These are phyloP conservation scores for Cinclus cinclus DNA, from an alignment of 2,113 vertebrate species.

Conservation along the genomic window DNA sequence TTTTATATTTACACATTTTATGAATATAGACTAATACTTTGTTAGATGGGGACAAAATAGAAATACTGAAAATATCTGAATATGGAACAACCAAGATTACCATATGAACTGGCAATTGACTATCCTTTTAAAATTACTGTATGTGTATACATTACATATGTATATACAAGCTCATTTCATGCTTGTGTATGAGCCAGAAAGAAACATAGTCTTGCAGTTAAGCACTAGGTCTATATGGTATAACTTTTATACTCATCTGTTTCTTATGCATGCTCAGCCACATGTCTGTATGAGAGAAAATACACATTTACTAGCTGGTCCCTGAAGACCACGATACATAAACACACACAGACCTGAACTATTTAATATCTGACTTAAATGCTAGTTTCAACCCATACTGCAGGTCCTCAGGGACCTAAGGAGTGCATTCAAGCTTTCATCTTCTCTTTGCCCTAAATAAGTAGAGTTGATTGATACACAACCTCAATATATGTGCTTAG, in stretches of 20 bases:
- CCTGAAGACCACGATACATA: background rate
- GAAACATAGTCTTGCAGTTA: background rate
- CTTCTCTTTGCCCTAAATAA: background rate
- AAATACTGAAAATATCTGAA: background rate
- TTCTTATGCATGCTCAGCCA: background rate
- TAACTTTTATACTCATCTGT: background rate
- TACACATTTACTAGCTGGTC: background rate
- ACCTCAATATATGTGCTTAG: rapidly evolving
- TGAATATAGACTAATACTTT: background rate
- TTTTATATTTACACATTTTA: background rate
- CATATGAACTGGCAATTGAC: background rate
- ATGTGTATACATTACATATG: rapidly evolving
- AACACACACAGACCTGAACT: background rate
- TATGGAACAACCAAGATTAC: background rate
- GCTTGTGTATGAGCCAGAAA: background rate
- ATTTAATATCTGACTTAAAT: background rate
- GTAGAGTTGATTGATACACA: background rate
- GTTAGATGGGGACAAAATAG: background rate
- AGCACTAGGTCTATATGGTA: rapidly evolving
- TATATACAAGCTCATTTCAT: background rate
- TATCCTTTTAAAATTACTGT: background rate
- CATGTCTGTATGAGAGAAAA: background rate
- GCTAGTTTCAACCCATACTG: background rate
- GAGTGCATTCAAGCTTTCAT: background rate
- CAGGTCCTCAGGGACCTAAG: background rate